These are phyloP conservation scores for Habrosyne pyritoides DNA, from an alignment of 2,888 invertebrate genomes.

Conservation along the genomic window DNA sequence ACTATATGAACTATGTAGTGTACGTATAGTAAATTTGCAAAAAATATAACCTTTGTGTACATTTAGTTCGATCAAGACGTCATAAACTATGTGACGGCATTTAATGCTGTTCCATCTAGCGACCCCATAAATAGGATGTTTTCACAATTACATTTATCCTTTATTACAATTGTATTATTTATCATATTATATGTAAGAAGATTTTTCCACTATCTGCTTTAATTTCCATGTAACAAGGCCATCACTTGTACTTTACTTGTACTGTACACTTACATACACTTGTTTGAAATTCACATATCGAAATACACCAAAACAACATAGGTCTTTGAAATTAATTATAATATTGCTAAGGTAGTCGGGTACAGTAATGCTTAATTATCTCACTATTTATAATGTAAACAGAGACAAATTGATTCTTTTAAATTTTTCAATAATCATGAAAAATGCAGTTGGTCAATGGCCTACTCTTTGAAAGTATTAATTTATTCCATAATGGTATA, in stretches of 20 bases:
- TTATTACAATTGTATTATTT: conserved; percentile 50
- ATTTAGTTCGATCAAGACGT: conserved; percentile 56
- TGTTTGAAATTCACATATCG: conserved; percentile 54
- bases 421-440: conserved; percentile 38
- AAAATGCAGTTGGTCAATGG: conserved; percentile 64
- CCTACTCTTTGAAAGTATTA: conserved; percentile 55
- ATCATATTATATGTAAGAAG: conserved; percentile 52
- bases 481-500: conserved; percentile 71
- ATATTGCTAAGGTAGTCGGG: conserved; percentile 57
- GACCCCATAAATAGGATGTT: conserved; percentile 59
- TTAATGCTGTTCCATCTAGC: conserved; percentile 66
- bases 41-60: conserved; percentile 76
- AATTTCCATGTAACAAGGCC: conserved; percentile 70
- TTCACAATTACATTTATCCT: conserved; percentile 23
- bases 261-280: no score
- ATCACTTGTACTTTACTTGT: conserved; percentile 79
- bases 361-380: conserved; percentile 61
- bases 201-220: conserved; percentile 54
- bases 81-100: conserved; percentile 67
- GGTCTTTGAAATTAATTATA: conserved; percentile 63
- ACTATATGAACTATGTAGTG: conserved; percentile 57
- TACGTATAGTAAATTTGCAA: conserved; percentile 73
- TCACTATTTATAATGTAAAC: conserved; percentile 56
- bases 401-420: conserved; percentile 38
- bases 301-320: conserved; percentile 50